These are phyloP conservation scores for Ennomos fuscantarius DNA, from an alignment of 2,888 invertebrate species.

Conservation along the genomic window DNA sequence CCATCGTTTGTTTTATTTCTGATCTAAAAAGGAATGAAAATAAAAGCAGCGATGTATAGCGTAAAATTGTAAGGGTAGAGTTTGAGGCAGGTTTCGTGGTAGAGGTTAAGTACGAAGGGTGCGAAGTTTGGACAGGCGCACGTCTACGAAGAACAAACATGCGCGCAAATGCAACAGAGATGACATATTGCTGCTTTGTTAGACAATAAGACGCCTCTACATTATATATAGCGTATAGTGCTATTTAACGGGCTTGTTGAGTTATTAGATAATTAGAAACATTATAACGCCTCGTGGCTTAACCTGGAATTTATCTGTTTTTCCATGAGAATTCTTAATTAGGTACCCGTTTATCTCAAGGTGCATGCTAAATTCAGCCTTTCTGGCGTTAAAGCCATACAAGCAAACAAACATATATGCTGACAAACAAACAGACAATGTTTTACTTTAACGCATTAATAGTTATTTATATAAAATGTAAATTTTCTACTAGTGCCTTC, in stretches of 20 bases:
- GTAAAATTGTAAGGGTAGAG: not conserved
- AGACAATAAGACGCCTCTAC: slow-evolving; percentile 12
- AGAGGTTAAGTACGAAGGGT: slow-evolving; percentile 10
- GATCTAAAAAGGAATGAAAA: not conserved
- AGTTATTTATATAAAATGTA: no score
- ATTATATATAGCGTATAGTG: not conserved
- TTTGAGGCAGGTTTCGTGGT: not conserved
- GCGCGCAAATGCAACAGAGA: slow-evolving; percentile 14
- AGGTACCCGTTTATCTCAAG: no score
- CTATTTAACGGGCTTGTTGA: not conserved
- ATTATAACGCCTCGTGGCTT: no score
- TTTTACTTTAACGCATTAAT: no score
- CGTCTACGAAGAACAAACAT: slow-evolving; percentile 15
- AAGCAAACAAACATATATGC: no score
- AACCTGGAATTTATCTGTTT: no score
- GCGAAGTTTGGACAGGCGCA: slow-evolving; percentile 18
- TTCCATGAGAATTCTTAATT: no score
- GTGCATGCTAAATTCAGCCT: no score
- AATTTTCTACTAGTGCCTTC: no score
- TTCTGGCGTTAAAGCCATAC: no score
- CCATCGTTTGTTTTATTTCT: not conserved
- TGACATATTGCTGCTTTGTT: slow-evolving; percentile 11
- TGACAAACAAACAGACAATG: no score
- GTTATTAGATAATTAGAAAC: no score
- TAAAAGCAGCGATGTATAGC: slow-evolving; percentile 1